Evolutionary conservation across 2,888 invertebrate species (phyloP), one percentile per base, ranked within the genome.

Genomic region (Drosophila anceps): DNA sequence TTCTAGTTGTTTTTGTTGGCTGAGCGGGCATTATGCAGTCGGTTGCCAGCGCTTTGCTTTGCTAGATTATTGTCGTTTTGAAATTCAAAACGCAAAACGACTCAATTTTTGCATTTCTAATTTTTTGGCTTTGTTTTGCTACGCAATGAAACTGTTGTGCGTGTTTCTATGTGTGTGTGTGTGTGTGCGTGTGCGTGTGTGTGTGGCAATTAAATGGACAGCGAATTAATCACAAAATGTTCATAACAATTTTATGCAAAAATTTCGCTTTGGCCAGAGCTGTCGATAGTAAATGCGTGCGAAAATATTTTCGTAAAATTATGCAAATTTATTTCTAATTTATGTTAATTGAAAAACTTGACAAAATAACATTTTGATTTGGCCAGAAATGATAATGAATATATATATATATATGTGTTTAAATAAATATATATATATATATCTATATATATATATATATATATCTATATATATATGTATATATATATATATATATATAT

Each of bases 271-370:
- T 37, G 53, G 10, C n/a, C 67, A 59, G 71, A 71, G 20, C 58
- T 71, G 73, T 72, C 75, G 66, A 70, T 66, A 29, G 57, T 10
- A 46, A 59, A 37, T 37, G 44, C 44, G 18, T 59, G 58, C 58
- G 24, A 44, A 55, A 71, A 59, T 69, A 70, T 54, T 76, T 46
- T 24, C 35, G 10, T 24, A 9, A 60, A 50, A 58, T 67, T 69
- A 54, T 69, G 79, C 43, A 41, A 51, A 31, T 29, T 58, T 57
- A 57, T 65, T 67, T 54, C 51, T 71, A 71, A 88, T 85, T 85
- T 90, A 85, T 83, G 76, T 54, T 78, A 88, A 85, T 90, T 90
- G 65, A 63, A 82, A 83, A 77, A 73, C 73, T 67, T 73, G 27
- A 37, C 51, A 61, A 76, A 54, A 63, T 59, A 44, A 37, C 48